Conservation (phyloP, 2,113 vertebrate species). For the Ophiodon elongatus region DNA sequence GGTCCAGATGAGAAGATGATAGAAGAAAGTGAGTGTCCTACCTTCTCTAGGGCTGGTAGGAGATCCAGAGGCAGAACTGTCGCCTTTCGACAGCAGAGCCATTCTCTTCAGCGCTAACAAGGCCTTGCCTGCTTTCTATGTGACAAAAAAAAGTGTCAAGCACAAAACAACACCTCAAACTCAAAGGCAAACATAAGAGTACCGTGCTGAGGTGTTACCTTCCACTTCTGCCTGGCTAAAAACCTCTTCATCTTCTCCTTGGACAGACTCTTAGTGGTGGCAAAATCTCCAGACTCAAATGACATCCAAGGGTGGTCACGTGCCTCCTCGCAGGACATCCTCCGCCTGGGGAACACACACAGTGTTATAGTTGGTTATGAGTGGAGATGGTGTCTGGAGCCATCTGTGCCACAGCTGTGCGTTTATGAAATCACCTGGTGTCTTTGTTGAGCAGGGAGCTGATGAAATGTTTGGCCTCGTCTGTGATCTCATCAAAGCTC, state of each 20-base stretch:
- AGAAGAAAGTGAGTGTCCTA: constrained; percentile 41
- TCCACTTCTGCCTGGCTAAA: constrained; percentile 89
- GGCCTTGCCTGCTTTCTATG: constrained; percentile 91
- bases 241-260: constrained; percentile 91
- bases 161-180: not conserved
- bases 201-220: constrained; percentile 75
- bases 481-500: constrained; percentile 87
- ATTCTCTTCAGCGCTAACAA: constrained; percentile 90
- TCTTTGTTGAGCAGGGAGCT: constrained; percentile 87
- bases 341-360: constrained; percentile 70
- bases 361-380: not conserved
- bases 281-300: constrained; percentile 60
- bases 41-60: constrained; percentile 68
- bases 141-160: not conserved
- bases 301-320: constrained; percentile 88
- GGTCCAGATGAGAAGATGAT: not conserved
- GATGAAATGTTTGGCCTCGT: constrained; percentile 89
- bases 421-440: constrained; percentile 71
- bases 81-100: constrained; percentile 82
- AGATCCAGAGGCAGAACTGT: constrained; percentile 40
- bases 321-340: constrained; percentile 83
- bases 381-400: not conserved
- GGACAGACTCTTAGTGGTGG: constrained; percentile 80
- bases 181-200: not conserved
- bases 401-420: not conserved